Conservation (phyloP, 2,888 invertebrate genomes). For the Bimastos eiseni region DNA sequence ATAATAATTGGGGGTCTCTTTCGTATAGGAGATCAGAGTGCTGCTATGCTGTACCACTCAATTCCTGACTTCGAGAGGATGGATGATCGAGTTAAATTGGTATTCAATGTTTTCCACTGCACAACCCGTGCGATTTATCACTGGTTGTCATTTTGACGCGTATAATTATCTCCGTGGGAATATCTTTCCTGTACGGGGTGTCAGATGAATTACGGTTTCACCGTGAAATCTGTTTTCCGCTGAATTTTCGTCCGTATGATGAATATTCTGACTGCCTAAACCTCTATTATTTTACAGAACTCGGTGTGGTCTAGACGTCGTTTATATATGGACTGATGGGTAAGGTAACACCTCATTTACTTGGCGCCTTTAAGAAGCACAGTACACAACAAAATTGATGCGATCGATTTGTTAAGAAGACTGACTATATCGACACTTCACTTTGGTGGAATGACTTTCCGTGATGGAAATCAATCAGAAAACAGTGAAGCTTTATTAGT, state of each 20-base stretch:
- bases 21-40: not conserved
- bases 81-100: not conserved
- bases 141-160: not conserved
- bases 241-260: not conserved
- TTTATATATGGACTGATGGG: not conserved
- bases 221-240: not conserved
- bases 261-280: not conserved
- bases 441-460: not conserved
- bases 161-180: not conserved
- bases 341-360: not conserved
- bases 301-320: not conserved
- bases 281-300: not conserved
- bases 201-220: not conserved
- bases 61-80: not conserved
- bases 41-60: not conserved
- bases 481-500: too few species aligned
- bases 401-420: too few species aligned
- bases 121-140: not conserved
- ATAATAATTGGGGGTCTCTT: too few species aligned
- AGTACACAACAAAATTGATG: not conserved
- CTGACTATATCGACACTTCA: too few species aligned
- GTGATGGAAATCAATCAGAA: too few species aligned
- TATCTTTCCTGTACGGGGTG: not conserved
- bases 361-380: not conserved
- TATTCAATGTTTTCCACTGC: not conserved